Conservation (phyloP, 1,140 invertebrate species). For the Mercenaria mercenaria region DNA sequence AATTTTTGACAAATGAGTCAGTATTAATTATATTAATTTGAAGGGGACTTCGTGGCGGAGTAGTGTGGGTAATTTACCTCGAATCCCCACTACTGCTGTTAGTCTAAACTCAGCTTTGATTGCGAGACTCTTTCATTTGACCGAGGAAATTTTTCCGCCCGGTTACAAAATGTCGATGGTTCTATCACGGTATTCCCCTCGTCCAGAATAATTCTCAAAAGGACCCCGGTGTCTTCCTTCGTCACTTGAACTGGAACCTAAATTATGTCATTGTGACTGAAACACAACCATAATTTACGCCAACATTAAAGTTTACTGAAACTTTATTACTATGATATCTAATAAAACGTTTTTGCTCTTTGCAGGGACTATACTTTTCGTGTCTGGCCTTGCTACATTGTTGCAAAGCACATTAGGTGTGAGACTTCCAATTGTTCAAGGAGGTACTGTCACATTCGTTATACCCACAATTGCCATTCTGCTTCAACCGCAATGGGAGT, state of each 20-base stretch:
- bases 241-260: no score
- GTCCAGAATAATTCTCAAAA: neutral
- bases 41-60: neutral
- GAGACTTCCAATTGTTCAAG: constrained; percentile 90
- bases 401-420: constrained; percentile 92
- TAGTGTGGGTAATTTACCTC: neutral
- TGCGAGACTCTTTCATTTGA: no score
- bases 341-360: neutral
- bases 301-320: no score
- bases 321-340: no score
- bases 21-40: neutral
- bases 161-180: neutral
- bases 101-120: no score
- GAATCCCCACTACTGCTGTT: no score
- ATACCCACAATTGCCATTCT: constrained; percentile 93
- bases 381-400: constrained; percentile 93
- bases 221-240: no score
- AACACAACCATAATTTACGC: no score
- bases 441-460: constrained; percentile 93
- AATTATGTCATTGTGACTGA: no score
- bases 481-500: constrained; percentile 91
- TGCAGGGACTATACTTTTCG: constrained; percentile 93
- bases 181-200: neutral
- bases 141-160: no score
- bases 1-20: neutral